Evolutionary conservation across 2,797 vertebrate species (phyloP).

Genomic region (Catharus ustulatus): DNA sequence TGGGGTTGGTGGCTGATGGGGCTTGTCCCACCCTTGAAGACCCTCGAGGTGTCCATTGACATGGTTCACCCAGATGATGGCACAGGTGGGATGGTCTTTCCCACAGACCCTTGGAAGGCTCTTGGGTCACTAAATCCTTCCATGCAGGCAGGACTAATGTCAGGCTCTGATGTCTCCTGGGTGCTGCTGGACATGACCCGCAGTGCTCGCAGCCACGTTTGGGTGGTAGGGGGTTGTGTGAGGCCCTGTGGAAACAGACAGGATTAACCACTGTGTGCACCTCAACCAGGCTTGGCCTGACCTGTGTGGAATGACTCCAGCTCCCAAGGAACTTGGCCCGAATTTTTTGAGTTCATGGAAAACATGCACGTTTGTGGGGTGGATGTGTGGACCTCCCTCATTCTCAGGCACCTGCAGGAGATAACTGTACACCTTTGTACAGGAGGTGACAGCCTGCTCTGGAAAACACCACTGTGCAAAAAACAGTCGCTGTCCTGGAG

Average conservation of each 20-base stretch:
- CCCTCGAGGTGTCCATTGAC: neutral
- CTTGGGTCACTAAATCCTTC: neutral
- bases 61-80: neutral
- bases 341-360: neutral
- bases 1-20: neutral
- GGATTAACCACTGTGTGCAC: neutral
- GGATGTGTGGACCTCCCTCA: neutral
- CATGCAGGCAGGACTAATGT: neutral
- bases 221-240: neutral
- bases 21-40: neutral
- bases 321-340: neutral
- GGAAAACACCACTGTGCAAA: neutral
- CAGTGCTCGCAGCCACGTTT: rapidly evolving
- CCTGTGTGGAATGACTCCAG: neutral
- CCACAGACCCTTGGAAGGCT: neutral
- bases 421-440: neutral
- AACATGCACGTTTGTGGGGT: neutral
- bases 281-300: neutral
- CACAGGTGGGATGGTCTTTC: neutral
- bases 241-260: neutral
- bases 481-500: neutral
- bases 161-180: neutral
- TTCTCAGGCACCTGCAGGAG: neutral
- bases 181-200: neutral
- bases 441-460: neutral